phyloP scores from a whole-genome alignment of 2,797 vertebrate genomes.

The Hippoglossus hippoglossus region DNA sequence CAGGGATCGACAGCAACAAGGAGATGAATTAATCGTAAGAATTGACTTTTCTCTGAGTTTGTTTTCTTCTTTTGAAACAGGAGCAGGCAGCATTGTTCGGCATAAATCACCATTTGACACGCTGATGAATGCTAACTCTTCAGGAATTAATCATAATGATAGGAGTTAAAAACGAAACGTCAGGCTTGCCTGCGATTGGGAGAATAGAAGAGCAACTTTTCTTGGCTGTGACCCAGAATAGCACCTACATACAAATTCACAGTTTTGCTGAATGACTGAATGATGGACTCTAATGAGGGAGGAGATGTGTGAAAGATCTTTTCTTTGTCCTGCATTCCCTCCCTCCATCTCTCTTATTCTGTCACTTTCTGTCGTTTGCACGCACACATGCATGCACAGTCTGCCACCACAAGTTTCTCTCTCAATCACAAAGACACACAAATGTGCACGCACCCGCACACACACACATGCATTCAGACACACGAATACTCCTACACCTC shows the following conservation, averaged over 20 bases:
- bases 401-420: constrained; percentile 42
- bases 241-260: constrained; percentile 49
- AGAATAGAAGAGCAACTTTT: constrained; percentile 42
- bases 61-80: too few species aligned
- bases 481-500: constrained; percentile 71
- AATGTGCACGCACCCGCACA: constrained; percentile 17
- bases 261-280: constrained; percentile 62
- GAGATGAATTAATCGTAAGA: too few species aligned
- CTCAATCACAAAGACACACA: constrained; percentile 31
- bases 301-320: constrained; percentile 56
- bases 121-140: constrained; percentile 11
- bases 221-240: constrained; percentile 43
- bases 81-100: not conserved
- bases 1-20: too few species aligned
- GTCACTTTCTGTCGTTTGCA: constrained; percentile 38
- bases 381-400: constrained; percentile 15
- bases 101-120: constrained; percentile 10
- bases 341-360: constrained; percentile 1
- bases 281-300: constrained; percentile 64
- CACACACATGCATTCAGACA: constrained; percentile 22
- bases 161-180: constrained; percentile 9
- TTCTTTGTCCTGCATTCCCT: constrained; percentile 14
- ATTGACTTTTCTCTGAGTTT: too few species aligned
- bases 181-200: constrained; percentile 6
- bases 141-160: constrained; percentile 27